Conservation (phyloP, 2,888 invertebrate species). For the Heteromyza rotundicornis region DNA sequence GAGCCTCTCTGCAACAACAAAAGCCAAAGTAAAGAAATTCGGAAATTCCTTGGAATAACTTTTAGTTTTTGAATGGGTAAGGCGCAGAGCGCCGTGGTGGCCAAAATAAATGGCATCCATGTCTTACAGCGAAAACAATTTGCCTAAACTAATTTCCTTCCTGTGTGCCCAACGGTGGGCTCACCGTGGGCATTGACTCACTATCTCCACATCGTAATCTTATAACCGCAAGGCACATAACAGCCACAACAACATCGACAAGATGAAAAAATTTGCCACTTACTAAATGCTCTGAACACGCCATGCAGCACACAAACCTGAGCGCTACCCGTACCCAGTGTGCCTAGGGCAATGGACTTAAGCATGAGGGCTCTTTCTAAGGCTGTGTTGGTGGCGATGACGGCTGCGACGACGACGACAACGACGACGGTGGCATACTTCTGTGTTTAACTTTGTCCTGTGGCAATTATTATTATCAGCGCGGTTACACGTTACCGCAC, state of each 20-base stretch:
- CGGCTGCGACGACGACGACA: no score
- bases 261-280: constrained; percentile 12
- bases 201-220: neutral
- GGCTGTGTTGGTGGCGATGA: no score
- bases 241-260: no score
- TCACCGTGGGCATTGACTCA: neutral
- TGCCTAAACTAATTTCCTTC: constrained; percentile 60
- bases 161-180: constrained; percentile 24
- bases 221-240: constrained; percentile 11
- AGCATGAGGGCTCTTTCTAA: no score
- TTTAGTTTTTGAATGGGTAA: no score
- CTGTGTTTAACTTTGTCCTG: constrained; percentile 22
- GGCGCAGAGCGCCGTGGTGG: neutral
- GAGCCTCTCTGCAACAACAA: no score
- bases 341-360: no score
- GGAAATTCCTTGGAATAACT: neutral
- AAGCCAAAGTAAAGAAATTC: no score
- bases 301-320: neutral
- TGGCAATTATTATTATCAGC: constrained; percentile 28
- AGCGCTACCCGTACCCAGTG: no score
- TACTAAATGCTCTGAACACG: neutral
- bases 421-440: neutral
- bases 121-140: constrained; percentile 55
- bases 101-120: constrained; percentile 33
- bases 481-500: constrained; percentile 9